Percentiles rank a stretch among this genome's conserved stretches.
phyloP scores from a whole-genome alignment of 2,113 vertebrate genomes.

The Monopterus albus region DNA sequence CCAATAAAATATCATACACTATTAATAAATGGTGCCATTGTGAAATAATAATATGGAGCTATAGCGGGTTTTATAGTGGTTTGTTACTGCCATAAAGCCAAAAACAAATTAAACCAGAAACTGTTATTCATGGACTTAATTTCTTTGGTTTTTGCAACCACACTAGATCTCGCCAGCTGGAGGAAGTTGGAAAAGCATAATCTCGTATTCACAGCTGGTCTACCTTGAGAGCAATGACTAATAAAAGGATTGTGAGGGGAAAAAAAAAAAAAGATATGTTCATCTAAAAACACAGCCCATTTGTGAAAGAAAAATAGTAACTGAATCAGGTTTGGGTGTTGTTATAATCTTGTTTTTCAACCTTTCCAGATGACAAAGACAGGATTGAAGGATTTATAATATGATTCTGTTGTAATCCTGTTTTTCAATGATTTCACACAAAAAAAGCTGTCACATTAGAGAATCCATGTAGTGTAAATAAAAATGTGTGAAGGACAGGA shows the following conservation, averaged over 20 bases:
- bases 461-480: constrained; percentile 4
- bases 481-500: background rate
- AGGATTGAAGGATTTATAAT: background rate
- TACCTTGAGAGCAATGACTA: background rate
- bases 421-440: background rate
- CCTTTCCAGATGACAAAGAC: constrained; percentile 1
- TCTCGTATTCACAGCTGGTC: constrained; percentile 22
- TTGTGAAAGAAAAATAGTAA: background rate
- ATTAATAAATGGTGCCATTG: no score
- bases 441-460: constrained; percentile 12
- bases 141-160: background rate
- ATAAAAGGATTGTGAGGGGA: background rate
- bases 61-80: background rate
- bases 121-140: background rate
- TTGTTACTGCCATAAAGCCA: background rate
- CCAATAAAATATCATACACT: background rate
- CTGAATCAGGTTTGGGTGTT: background rate
- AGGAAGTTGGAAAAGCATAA: background rate
- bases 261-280: background rate
- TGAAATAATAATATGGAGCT: background rate
- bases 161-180: no score
- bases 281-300: background rate
- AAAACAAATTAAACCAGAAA: constrained; percentile 6
- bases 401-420: constrained; percentile 1
- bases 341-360: constrained; percentile 30